Base-by-base conservation (phyloP, 2,888 invertebrate species). In the Caenorhabditis sinica region DNA sequence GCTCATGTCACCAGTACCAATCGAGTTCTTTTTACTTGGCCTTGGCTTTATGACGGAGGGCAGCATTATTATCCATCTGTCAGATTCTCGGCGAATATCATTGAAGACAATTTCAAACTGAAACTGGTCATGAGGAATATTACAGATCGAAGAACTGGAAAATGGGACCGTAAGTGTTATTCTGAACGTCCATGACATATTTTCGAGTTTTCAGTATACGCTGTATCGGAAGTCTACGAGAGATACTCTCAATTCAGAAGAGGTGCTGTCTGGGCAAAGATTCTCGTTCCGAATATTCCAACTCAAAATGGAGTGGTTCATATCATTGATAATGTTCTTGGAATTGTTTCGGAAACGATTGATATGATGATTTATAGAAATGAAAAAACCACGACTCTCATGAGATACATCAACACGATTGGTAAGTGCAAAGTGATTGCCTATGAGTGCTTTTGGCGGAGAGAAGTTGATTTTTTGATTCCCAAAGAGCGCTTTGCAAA, bases 221-320 rank as follows among this genome's bases (percentile, higher is more conserved):
- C 92, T 1, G 93, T 93, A 0, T 91, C 92, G 25, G 91, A 92
- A 77, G 90, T 93, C 49, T 93, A 92, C 86, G 93, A 93, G 82
- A 83, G 92, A 11, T 93, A 93, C 75, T 87, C 90, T 1, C 88
- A 90, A 23, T 93, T 93, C 87, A 86, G 91, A 17, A 74, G 92
- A 11, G 93, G 93, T 23, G 91, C 92, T 17, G 93, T 93, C 3
- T 93, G 93, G 93, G 93, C 92, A 5, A 92, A 92, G 74, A 90
- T 93, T 40, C 81, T 92, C 9, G 90, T 90, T 17, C 93, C 93
- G 17, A 93, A 93, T 82, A 93, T 93, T 81, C 93, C 93, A 1
- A 92, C 93, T 13, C 90, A 91, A 74, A 93, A 93, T 76, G 93
- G 93, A 36, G 93, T 93, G 6, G 93, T 91, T 0, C 93, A 93